Percentiles rank a stretch among this genome's conserved stretches.
Evolutionary conservation across 2,888 invertebrate species (phyloP).

Genomic region (Panopea generosa): DNA sequence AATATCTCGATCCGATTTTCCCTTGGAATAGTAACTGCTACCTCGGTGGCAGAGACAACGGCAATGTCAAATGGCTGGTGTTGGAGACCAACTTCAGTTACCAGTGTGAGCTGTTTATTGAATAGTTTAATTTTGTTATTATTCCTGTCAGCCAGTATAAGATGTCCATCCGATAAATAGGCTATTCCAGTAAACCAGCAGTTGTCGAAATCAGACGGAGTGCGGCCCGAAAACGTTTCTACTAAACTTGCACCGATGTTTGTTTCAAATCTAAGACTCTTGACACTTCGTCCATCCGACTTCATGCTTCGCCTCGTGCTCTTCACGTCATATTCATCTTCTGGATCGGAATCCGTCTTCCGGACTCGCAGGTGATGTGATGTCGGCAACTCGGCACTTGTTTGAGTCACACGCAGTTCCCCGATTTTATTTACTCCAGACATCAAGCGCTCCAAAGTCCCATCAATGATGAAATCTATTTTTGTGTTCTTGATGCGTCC

Average conservation of each 20-base stretch:
- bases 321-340: constrained; percentile 47
- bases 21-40: constrained; percentile 63
- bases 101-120: constrained; percentile 35
- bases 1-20: constrained; percentile 61
- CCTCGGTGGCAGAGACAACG: constrained; percentile 25
- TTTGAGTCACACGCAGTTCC: constrained; percentile 46
- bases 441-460: constrained; percentile 49
- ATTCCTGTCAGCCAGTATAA: constrained; percentile 61
- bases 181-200: constrained; percentile 69
- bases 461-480: constrained; percentile 57
- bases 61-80: constrained; percentile 65
- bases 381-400: constrained; percentile 31
- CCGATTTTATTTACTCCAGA: constrained; percentile 54
- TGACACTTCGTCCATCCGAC: constrained; percentile 10
- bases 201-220: constrained; percentile 53
- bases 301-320: constrained; percentile 21
- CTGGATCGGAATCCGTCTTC: constrained; percentile 47
- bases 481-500: constrained; percentile 47
- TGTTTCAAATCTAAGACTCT: neutral
- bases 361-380: constrained; percentile 6
- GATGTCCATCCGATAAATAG: constrained; percentile 44
- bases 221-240: constrained; percentile 31
- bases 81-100: constrained; percentile 28
- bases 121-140: constrained; percentile 66
- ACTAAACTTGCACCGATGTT: constrained; percentile 28